These are phyloP conservation scores for Neodiprion virginianus DNA, from an alignment of 1,140 invertebrate species.

Conservation along the genomic window DNA sequence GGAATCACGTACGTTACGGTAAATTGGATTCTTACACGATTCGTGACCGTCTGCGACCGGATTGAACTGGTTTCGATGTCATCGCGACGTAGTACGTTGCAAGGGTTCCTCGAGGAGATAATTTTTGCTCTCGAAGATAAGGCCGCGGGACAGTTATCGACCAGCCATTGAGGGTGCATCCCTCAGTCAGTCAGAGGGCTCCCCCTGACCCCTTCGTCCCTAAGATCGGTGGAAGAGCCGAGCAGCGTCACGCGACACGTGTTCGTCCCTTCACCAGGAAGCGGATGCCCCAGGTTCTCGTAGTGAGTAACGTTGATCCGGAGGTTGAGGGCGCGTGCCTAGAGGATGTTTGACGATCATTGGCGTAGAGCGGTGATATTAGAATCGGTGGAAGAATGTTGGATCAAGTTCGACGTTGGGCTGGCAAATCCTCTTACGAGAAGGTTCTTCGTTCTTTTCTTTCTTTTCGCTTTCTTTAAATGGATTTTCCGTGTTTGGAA, in stretches of 20 bases:
- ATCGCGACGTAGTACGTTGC: neutral
- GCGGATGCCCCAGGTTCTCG: slow-evolving; percentile 4
- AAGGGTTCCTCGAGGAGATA: too few species aligned
- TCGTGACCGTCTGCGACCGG: neutral
- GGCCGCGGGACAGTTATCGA: too few species aligned
- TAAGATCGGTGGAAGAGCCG: neutral
- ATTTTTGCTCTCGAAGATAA: too few species aligned
- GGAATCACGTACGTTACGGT: too few species aligned
- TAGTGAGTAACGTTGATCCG: neutral
- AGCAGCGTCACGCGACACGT: neutral
- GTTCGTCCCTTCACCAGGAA: slow-evolving; percentile 6
- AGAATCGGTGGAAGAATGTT: too few species aligned
- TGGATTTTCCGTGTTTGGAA: neutral
- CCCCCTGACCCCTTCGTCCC: neutral
- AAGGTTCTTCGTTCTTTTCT: too few species aligned
- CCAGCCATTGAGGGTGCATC: too few species aligned
- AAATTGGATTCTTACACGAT: too few species aligned
- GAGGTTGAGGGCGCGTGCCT: slow-evolving; percentile 1
- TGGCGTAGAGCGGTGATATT: neutral
- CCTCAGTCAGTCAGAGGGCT: too few species aligned
- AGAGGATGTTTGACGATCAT: neutral
- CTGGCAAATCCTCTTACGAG: too few species aligned
- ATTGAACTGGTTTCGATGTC: neutral
- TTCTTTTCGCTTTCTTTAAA: neutral
- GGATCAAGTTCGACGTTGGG: too few species aligned